Percentiles rank a stretch among this genome's conserved stretches.
phyloP scores from a whole-genome alignment of 2,888 invertebrate species.

The Dorcus hopei region DNA sequence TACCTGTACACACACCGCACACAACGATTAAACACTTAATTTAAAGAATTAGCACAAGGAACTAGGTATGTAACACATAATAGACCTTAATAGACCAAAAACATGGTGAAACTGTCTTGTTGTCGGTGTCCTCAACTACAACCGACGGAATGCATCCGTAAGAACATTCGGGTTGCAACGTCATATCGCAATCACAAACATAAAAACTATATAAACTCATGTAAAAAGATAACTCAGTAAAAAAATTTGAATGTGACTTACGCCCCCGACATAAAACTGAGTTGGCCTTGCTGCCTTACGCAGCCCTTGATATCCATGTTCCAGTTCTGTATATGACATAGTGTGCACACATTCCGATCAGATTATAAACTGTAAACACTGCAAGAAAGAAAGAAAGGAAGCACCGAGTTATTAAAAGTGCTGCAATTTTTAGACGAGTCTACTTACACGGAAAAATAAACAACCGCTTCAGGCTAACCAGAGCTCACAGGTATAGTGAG shows the following conservation, averaged over 20 bases:
- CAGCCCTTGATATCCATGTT: constrained; percentile 88
- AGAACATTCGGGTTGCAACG: constrained; percentile 1
- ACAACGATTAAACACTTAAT: background rate
- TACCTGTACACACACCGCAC: no score
- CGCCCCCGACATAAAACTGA: constrained; percentile 71
- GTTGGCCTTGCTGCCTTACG: constrained; percentile 64
- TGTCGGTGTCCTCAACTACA: constrained; percentile 42
- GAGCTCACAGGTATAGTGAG: constrained; percentile 4
- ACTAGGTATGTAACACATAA: background rate
- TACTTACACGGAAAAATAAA: background rate
- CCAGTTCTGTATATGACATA: constrained; percentile 91
- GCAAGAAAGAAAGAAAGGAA: background rate
- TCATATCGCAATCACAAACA: constrained; percentile 7
- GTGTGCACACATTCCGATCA: constrained; percentile 15
- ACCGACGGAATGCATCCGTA: constrained; percentile 34
- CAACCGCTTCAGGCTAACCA: background rate
- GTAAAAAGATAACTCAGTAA: no score
- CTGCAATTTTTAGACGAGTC: background rate
- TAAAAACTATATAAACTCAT: no score
- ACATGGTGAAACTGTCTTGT: constrained; percentile 29
- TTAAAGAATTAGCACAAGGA: background rate
- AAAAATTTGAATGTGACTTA: constrained; percentile 48
- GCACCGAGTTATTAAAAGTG: background rate
- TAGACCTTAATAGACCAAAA: constrained; percentile 30
- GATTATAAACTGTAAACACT: background rate